These are phyloP conservation scores for Drosophila parvula DNA, from an alignment of 1,140 invertebrate species.

Conservation along the genomic window DNA sequence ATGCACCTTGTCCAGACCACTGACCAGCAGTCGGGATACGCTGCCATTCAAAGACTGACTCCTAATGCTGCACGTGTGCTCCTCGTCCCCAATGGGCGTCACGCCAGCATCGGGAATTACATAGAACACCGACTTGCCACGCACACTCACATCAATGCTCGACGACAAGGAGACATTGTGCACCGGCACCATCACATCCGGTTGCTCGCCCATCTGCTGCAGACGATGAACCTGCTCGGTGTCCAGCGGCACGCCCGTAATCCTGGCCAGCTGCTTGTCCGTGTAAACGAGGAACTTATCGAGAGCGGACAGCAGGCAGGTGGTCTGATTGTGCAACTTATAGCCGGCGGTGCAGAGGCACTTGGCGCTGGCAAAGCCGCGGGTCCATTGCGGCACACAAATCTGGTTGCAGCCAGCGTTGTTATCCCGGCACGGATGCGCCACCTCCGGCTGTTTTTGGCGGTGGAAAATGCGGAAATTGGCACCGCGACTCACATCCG, in stretches of 20 bases:
- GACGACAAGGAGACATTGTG: conserved; percentile 87
- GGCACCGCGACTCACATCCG: conserved; percentile 84
- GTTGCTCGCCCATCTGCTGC: conserved; percentile 56
- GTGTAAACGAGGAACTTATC: conserved; percentile 87
- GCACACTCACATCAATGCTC: conserved; percentile 89
- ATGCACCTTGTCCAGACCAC: conserved; percentile 84
- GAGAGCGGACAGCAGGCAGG: conserved; percentile 85
- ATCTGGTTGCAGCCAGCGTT: conserved; percentile 91
- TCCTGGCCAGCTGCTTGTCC: conserved; percentile 87
- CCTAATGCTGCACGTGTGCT: conserved; percentile 48
- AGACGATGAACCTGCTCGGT: conserved; percentile 61
- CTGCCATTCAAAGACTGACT: conserved; percentile 67
- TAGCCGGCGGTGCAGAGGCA: conserved; percentile 90
- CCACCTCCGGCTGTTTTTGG: conserved; percentile 89
- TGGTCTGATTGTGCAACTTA: conserved; percentile 85
- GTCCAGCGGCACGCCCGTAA: conserved; percentile 86
- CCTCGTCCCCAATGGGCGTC: neutral
- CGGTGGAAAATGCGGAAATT: conserved; percentile 89
- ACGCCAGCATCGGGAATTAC: conserved; percentile 32
- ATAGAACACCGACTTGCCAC: conserved; percentile 88
- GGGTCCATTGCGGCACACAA: conserved; percentile 87
- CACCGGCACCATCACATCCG: conserved; percentile 88
- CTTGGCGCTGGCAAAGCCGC: conserved; percentile 85
- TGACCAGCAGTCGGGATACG: conserved; percentile 70
- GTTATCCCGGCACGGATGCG: conserved; percentile 90